Evolutionary conservation across 1,140 invertebrate genomes (phyloP).

Genomic region (Limonius californicus): DNA sequence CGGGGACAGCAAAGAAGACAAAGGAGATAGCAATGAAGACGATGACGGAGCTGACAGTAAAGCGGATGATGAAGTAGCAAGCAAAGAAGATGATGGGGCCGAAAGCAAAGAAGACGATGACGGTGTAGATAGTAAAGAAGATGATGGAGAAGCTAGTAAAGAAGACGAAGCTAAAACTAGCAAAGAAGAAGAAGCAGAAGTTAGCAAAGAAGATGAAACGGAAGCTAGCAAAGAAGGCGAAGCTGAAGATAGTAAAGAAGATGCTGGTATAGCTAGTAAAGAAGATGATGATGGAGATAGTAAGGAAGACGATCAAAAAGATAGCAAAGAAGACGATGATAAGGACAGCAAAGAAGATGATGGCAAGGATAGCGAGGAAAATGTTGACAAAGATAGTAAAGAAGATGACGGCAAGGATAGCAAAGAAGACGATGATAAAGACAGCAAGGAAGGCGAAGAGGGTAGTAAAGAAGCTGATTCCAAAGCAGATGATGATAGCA

Average conservation of each 20-base stretch:
- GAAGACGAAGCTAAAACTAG: slow-evolving; percentile 23
- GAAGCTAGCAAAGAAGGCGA: slow-evolving; percentile 16
- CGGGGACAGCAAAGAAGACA: neutral
- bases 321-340: slow-evolving; percentile 20
- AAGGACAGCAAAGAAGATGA: slow-evolving; percentile 15
- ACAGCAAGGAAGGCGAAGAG: neutral
- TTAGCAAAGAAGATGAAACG: slow-evolving; percentile 15
- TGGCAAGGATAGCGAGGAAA: slow-evolving; percentile 18
- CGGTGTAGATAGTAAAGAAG: slow-evolving; percentile 20
- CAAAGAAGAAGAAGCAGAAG: slow-evolving; percentile 8
- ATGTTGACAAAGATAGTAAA: slow-evolving; percentile 2
- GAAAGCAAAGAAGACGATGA: slow-evolving; percentile 17
- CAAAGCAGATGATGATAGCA: slow-evolving; percentile 16
- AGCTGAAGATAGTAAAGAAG: neutral
- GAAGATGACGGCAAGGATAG: slow-evolving; percentile 15
- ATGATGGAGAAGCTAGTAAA: slow-evolving; percentile 17
- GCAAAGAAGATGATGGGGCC: slow-evolving; percentile 19
- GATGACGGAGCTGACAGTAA: slow-evolving; percentile 45
- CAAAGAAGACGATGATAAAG: slow-evolving; percentile 14
- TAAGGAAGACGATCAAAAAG: slow-evolving; percentile 20
- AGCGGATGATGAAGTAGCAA: slow-evolving; percentile 46
- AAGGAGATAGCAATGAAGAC: slow-evolving; percentile 35
- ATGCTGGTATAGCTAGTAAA: slow-evolving; percentile 7
- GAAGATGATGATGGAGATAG: slow-evolving; percentile 29
- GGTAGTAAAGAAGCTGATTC: slow-evolving; percentile 3